Base-by-base conservation (phyloP, 1,140 invertebrate species). In the Megalopta genalis region DNA sequence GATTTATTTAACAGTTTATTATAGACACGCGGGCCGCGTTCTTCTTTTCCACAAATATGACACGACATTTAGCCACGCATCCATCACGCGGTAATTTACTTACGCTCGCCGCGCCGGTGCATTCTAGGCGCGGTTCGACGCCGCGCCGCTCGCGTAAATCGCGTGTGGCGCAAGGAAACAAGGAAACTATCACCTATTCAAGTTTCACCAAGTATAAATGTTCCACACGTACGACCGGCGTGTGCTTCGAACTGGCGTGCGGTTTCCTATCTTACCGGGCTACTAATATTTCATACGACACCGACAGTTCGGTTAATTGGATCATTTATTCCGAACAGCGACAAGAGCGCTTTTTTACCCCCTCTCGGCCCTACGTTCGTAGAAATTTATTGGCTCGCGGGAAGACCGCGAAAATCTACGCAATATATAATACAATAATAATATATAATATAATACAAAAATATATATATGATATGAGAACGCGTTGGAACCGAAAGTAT, bases 381-480 rank as follows among this genome's bases (percentile, higher is more conserved):
- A 18, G n/a, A 39, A 14, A 39, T 32, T 59, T 57, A 32, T 25
- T 21, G 80, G 76, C 80, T 49, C 84, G 83, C 81, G 85, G 86
- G 88, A 10, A 88, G 86, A 83, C 87, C 87, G 87, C 81, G 86
- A 78, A 74, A 81, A 81, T 81, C 81, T 78, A 42, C 7, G 39
- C n/a, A n/a, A n/a, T n/a, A n/a, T n/a, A n/a, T n/a, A n/a, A n/a
- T n/a, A n/a, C n/a, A n/a, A n/a, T n/a, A n/a, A n/a, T n/a, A n/a
- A n/a, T n/a, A n/a, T n/a, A n/a, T n/a, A n/a, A n/a, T n/a, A n/a
- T n/a, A n/a, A n/a, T n/a, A n/a, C n/a, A n/a, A n/a, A n/a, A n/a
- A n/a, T n/a, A n/a, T n/a, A n/a, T n/a, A n/a, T n/a, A n/a, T n/a
- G n/a, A n/a, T n/a, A n/a, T n/a, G n/a, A n/a, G n/a, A n/a, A n/a